These are phyloP conservation scores for Hipparchia semele DNA, from an alignment of 2,888 invertebrate genomes.

Conservation along the genomic window DNA sequence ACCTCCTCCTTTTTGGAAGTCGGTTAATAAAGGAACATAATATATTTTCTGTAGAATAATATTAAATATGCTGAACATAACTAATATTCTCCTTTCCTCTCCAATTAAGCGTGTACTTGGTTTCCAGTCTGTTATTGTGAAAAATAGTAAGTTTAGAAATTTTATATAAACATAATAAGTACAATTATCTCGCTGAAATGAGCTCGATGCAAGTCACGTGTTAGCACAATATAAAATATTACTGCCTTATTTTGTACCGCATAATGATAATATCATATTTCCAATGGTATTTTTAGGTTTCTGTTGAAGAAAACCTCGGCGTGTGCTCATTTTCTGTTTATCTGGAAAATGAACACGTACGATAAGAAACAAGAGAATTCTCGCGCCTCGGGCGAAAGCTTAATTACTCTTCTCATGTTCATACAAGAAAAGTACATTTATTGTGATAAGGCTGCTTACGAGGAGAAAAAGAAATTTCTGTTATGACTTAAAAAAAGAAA, in stretches of 20 bases:
- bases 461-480: background rate
- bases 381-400: slow-evolving; percentile 31
- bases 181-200: background rate
- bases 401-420: slow-evolving; percentile 34
- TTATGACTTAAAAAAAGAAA: slow-evolving; percentile 1
- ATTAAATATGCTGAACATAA: no score
- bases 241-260: background rate
- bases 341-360: slow-evolving; percentile 34
- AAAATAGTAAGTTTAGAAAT: no score
- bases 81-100: no score
- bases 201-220: background rate
- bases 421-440: slow-evolving; percentile 23
- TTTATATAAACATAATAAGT: background rate
- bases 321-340: slow-evolving; percentile 34
- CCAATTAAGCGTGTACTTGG: no score
- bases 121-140: no score
- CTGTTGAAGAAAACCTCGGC: slow-evolving; percentile 16
- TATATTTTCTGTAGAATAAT: no score
- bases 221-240: background rate
- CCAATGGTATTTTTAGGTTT: slow-evolving; percentile 12
- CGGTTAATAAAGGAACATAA: no score
- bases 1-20: no score
- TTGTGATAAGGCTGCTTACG: slow-evolving; percentile 20
- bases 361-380: slow-evolving; percentile 26
- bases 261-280: background rate